Percentiles rank a stretch among this genome's conserved stretches.
Conservation (phyloP, 2,888 invertebrate genomes). For the Galerucella nymphaeae region DNA sequence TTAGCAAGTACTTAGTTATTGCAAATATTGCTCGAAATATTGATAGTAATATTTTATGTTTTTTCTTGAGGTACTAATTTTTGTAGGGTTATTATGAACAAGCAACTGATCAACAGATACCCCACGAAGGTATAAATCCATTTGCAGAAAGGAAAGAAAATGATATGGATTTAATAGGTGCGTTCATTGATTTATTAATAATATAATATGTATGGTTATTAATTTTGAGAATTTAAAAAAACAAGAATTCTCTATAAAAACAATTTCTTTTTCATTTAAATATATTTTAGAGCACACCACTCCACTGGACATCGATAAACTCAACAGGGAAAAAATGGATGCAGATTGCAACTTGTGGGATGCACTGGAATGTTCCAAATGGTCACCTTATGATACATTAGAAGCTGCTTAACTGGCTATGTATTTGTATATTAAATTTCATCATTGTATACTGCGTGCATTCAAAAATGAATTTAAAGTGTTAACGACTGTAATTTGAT, state of each 20-base stretch:
- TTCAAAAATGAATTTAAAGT: too few relatives aligned
- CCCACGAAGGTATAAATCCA: slow-evolving; percentile 43
- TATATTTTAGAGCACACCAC: slow-evolving; percentile 78
- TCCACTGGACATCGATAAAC: slow-evolving; percentile 77
- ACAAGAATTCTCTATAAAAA: background rate
- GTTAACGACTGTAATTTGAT: too few relatives aligned
- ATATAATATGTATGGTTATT: background rate
- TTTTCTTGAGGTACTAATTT: too few relatives aligned
- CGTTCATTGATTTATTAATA: slow-evolving; percentile 32
- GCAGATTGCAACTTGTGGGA: slow-evolving; percentile 84
- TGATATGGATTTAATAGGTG: slow-evolving; percentile 80
- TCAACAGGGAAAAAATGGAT: slow-evolving; percentile 81
- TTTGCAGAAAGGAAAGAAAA: slow-evolving; percentile 66
- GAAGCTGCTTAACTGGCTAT: slow-evolving; percentile 62
- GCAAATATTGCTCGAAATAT: too few relatives aligned
- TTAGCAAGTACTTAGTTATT: too few relatives aligned
- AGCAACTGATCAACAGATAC: slow-evolving; percentile 56
- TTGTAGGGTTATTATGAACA: slow-evolving; percentile 65
- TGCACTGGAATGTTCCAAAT: slow-evolving; percentile 83
- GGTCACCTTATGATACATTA: slow-evolving; percentile 82
- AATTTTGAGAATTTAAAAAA: too few relatives aligned
- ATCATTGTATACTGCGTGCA: background rate
- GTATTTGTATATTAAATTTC: background rate
- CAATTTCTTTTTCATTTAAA: background rate
- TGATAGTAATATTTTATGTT: too few relatives aligned